Conservation (phyloP, 2,888 invertebrate genomes). For the Julus scanicus region DNA sequence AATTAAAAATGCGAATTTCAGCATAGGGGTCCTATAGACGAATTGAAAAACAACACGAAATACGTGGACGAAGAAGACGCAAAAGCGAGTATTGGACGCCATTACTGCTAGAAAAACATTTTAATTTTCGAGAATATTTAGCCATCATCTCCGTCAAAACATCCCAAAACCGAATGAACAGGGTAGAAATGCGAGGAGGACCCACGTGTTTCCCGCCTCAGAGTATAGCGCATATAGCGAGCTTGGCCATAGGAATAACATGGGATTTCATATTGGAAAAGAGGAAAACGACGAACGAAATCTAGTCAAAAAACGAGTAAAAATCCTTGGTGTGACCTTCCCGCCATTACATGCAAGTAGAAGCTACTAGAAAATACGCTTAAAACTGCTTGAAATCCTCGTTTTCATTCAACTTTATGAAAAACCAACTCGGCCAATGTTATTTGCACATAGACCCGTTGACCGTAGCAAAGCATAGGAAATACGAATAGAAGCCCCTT, state of each 20-base stretch:
- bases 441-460: constrained; percentile 1
- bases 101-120: neutral
- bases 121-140: neutral
- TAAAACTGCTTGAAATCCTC: neutral
- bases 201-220: constrained; percentile 47
- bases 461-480: neutral
- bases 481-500: neutral
- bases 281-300: neutral
- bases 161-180: neutral
- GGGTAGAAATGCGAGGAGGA: neutral
- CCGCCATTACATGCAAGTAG: constrained; percentile 51
- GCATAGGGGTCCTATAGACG: neutral
- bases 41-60: constrained; percentile 7
- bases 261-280: neutral
- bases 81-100: constrained; percentile 11
- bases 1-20: neutral
- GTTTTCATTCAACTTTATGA: neutral
- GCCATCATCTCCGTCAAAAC: neutral
- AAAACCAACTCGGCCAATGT: neutral
- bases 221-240: neutral
- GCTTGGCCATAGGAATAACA: neutral
- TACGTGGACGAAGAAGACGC: neutral
- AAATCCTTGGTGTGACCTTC: constrained; percentile 55
- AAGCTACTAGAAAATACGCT: neutral
- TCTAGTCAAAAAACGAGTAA: constrained; percentile 19